Base-by-base conservation (phyloP, 2,888 invertebrate genomes). In the Cantharis flavilabris region DNA sequence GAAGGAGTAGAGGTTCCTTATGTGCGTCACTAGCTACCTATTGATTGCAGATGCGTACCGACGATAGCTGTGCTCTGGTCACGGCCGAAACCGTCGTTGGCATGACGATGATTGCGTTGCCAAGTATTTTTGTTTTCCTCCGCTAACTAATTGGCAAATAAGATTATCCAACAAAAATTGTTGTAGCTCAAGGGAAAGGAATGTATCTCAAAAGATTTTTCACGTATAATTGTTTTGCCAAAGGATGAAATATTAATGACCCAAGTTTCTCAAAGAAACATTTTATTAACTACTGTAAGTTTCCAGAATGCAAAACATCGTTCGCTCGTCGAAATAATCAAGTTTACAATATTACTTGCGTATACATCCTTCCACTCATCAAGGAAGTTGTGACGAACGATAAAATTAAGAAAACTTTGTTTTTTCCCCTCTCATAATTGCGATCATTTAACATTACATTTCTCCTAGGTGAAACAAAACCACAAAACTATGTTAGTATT, bases 11-110 rank as follows among this genome's bases (percentile, higher is more conserved):
- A 82, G 81, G 83, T 86, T 85, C 84, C 83, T 83, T 83, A 82
- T 85, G 87, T 87, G 87, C 87, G 87, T 87, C 87, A 87, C 86
- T 84, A 82, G 85, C 85, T 85, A 85, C 85, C 86, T 86, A 87
- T 87, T 85, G 83, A 83, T 83, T 85, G 83, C 81, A 83, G 85
- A 85, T 85, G 85, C 83, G 84, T 83, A 83, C 83, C 76, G 77
- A 80, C 83, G 84, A 84, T 85, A 84, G 82, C 81, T 83, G 85
- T 84, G 82, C 81, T 83, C 81, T 84, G 83, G 84, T 84, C 84
- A 85, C 83, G 84, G 84, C 84, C 84, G 83, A 84, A 83, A 84
- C 83, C 82, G 80, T 82, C 82, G 84, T 85, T 85, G 84, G 85
- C 85, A 85, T 85, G 85, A 84, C 83, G 82, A 85, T 84, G 81